A percentile compares a stretch with the other conserved stretches of the same genome.
These are phyloP conservation scores for Poeciliopsis infans DNA, from an alignment of 2,797 vertebrate genomes.

Conservation along the genomic window DNA sequence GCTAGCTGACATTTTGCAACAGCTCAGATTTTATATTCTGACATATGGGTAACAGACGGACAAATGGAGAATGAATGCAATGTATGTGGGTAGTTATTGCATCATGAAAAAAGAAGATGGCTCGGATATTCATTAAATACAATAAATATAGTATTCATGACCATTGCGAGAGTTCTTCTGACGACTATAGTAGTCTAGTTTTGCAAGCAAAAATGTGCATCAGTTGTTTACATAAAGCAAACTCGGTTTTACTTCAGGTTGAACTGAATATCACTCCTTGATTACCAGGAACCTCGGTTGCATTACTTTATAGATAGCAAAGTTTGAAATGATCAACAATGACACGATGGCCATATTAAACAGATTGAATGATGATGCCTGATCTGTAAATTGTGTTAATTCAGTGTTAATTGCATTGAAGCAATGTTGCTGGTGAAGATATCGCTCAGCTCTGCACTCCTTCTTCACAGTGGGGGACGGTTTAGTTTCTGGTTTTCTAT, in stretches of 20 bases:
- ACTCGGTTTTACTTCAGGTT: neutral
- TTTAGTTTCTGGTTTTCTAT: neutral
- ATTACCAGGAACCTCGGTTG: neutral
- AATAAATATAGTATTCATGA: neutral
- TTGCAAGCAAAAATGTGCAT: neutral
- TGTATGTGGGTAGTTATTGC: neutral
- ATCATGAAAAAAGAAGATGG: neutral
- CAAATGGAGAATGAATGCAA: neutral
- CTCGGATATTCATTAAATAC: neutral
- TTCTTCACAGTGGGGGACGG: too few relatives aligned
- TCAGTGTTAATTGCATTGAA: neutral
- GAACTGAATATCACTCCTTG: neutral
- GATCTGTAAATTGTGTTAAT: neutral
- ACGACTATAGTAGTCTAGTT: neutral
- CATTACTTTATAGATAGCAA: neutral
- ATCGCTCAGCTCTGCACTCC: too few relatives aligned
- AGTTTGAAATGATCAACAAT: neutral
- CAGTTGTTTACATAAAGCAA: neutral
- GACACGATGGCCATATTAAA: neutral
- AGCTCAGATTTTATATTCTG: slow-evolving; percentile 14
- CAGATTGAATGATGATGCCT: neutral
- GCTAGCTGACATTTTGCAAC: slow-evolving; percentile 14
- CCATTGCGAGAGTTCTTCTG: neutral
- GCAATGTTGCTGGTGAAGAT: neutral
- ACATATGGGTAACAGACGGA: slow-evolving; percentile 10